Base-by-base conservation (phyloP, 92 coral and sea anemone genomes). In the Isaurus tuberculatus region DNA sequence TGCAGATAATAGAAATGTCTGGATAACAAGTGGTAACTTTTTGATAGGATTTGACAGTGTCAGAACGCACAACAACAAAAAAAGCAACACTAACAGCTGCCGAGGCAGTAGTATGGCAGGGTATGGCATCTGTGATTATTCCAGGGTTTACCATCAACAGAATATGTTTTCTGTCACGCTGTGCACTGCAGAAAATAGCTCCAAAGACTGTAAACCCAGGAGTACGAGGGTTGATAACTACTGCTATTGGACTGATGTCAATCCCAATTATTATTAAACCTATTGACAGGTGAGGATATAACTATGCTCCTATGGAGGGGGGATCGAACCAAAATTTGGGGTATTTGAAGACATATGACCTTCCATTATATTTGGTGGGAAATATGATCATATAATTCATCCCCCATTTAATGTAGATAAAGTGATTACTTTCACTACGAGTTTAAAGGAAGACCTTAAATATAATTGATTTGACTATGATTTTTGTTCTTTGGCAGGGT, bases 101-200 rank as follows among this genome's bases (percentile, higher is more conserved):
- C 5, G 99, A 96, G 61, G 99, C 99, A 13, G 94, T 84, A 68
- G 88, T 94, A n/a, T 96, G 99, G 99, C 99, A 96, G 88, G 99
- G 98, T 27, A 88, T 96, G 33, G 98, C 99, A 36, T 96, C 99
- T 1, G 99, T 96, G 30, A 91, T 91, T 28, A 94, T 96, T 23
- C 99, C 99, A 9, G 99, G 99, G 1, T 96, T 94, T 85, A 94
- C 99, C 22, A 96, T 96, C 88, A 96, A 94, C 88, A 92, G 99
- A 75, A 88, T 96, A 27, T 96, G 99, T 86, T 89, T 89, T 14
- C 85, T 87, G 14, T 84, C 95, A 19, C 85, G 95, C 63, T 85
- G 83, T 74, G 80, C 94, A 1, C 92, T 96, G 7, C 80, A 65
- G 65, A 89, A 87, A 27, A 44, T 84, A 31, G 95, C 92, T 0